A percentile compares a stretch with the other conserved stretches of the same genome.
Conservation (phyloP, 2,888 invertebrate genomes). For the Morpho achilles region DNA sequence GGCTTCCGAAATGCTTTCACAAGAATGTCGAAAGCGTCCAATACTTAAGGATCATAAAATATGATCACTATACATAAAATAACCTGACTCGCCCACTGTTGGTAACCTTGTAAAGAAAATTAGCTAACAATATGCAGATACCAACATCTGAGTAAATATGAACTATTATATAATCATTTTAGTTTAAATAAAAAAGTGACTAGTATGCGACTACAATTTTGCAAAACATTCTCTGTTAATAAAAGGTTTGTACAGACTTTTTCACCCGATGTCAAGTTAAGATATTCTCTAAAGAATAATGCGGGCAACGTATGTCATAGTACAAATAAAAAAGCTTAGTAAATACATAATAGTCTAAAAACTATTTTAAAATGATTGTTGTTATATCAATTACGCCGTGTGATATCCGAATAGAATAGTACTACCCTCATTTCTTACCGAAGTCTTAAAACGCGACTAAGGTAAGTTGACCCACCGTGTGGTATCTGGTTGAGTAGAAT, state of each 20-base stretch:
- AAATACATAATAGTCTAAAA: too few species aligned
- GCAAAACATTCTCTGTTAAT: not conserved
- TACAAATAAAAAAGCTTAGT: too few species aligned
- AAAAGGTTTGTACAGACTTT: not conserved
- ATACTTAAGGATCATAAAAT: constrained; percentile 20
- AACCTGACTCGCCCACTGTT: constrained; percentile 21
- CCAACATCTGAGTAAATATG: constrained; percentile 38
- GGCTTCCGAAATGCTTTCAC: constrained; percentile 27
- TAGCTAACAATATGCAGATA: constrained; percentile 39
- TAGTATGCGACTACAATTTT: not conserved
- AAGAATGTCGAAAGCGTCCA: constrained; percentile 22
- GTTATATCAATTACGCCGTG: too few species aligned
- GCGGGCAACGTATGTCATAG: too few species aligned
- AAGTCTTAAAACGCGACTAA: too few species aligned
- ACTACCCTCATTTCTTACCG: too few species aligned
- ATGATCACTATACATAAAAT: constrained; percentile 10
- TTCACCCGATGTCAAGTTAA: too few species aligned
- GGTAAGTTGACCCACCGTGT: too few species aligned
- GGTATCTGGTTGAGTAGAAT: too few species aligned
- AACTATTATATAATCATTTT: constrained; percentile 32
- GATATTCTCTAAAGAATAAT: too few species aligned
- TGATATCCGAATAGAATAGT: too few species aligned
- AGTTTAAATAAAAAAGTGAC: constrained; percentile 1
- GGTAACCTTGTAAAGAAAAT: constrained; percentile 30
- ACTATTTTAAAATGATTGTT: too few species aligned